Evolutionary conservation across 92 coral and sea anemone genomes (phyloP).

Genomic region (Zoanthus sansibaricus): DNA sequence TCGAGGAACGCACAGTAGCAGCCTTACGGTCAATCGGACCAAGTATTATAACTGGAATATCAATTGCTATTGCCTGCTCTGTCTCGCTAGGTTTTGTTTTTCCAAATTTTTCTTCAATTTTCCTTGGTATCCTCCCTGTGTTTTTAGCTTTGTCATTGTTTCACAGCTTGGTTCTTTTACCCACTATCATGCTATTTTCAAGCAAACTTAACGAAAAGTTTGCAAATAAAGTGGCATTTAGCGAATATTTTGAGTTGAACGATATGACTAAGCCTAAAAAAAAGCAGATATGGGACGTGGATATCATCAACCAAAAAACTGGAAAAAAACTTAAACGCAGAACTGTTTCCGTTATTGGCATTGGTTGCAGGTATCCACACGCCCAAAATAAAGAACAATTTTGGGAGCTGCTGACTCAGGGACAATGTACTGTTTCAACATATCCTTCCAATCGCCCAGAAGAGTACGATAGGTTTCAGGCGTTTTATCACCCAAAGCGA

Average conservation of each 20-base stretch:
- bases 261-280: not conserved
- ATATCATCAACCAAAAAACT: not conserved
- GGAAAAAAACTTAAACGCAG: not conserved
- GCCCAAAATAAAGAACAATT: conserved; percentile 65
- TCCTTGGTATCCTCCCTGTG: conserved; percentile 61
- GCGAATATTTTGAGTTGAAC: conserved; percentile 41
- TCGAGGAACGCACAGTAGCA: conserved; percentile 28
- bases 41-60: conserved; percentile 31
- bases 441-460: conserved; percentile 78
- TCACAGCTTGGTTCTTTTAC: conserved; percentile 64
- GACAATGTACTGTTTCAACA: conserved; percentile 57
- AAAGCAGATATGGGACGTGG: not conserved
- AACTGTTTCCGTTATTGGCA: conserved; percentile 75
- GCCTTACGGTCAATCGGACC: conserved; percentile 52
- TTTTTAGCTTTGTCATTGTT: conserved; percentile 57
- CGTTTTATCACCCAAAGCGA: conserved; percentile 74
- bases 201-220: conserved; percentile 48
- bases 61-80: conserved; percentile 56
- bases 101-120: conserved; percentile 52
- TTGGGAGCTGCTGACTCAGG: conserved; percentile 73
- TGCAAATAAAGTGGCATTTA: conserved; percentile 21
- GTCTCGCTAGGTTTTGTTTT: conserved; percentile 72
- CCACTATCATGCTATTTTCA: conserved; percentile 48
- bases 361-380: conserved; percentile 83
- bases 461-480: conserved; percentile 52